Base-by-base conservation (phyloP, 2,888 invertebrate genomes). In the Notocelia uddmanniana region DNA sequence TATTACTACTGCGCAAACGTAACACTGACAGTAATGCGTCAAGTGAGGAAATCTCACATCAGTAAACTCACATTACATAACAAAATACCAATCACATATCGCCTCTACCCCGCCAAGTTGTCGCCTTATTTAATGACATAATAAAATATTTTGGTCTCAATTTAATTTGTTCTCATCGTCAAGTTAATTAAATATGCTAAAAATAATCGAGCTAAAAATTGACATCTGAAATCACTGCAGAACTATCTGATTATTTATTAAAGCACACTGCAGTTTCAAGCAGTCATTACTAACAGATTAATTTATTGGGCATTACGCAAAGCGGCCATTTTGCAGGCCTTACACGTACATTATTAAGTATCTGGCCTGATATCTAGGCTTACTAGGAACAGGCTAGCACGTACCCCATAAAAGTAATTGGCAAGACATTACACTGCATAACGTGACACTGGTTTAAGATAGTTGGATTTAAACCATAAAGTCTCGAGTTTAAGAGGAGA, bases 301-400 rank as follows among this genome's bases (percentile, higher is more conserved):
- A 70, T 63, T 64, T 58, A 68, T 58, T 57, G 48, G n/a, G n/a
- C 31, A 34, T 55, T 48, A 37, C 31, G 26, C 34, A 19, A 67
- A 69, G 31, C 31, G 62, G 45, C 18, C 64, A 3, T 34, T 66
- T 26, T 26, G 45, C 60, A 72, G 54, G 21, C 34, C 21, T 21
- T 55, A 34, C 71, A 72, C 71, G 71, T 72, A 67, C 71, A 67
- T 72, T 55, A 72, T 67, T 67, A 59, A 67, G 48, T 67, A 67
- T 45, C 71, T 67, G 48, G 23, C 8, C 19, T 23, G 60, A n/a
- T 66, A 66, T 72, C 67, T 67, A 21, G 41, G 3, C 18, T 48
- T 64, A 37, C 41, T 45, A 54, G 60, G 60, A 21, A 37, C 21
- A 62, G 45, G 15, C 52, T 58, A 11, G 66, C 71, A 71, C 71